A percentile compares a stretch with the other conserved stretches of the same genome.
Conservation (phyloP, 2,113 vertebrate genomes). For the Mesembrinibis cayennensis region DNA sequence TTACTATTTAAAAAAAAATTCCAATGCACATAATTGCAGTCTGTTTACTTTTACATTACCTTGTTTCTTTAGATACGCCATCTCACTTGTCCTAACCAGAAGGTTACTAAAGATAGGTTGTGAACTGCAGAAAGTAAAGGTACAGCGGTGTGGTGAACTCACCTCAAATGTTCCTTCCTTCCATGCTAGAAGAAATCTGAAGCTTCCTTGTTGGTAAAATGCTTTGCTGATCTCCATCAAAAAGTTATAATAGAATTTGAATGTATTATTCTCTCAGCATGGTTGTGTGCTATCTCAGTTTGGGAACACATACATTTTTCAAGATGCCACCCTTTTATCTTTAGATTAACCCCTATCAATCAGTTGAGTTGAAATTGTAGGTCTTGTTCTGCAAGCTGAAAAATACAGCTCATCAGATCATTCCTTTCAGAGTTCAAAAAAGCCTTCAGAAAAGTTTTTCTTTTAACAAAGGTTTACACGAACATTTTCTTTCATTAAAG, state of each 20-base stretch:
- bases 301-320: neutral
- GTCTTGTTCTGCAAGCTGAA: neutral
- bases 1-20: neutral
- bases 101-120: neutral
- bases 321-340: neutral
- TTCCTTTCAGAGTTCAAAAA: neutral
- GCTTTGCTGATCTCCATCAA: neutral
- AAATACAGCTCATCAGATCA: neutral
- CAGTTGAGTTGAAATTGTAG: neutral
- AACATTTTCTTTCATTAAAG: neutral
- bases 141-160: neutral
- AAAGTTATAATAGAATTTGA: neutral
- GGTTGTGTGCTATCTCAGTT: neutral
- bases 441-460: neutral
- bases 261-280: neutral
- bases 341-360: neutral
- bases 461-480: neutral
- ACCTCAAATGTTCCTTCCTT: neutral
- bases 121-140: neutral
- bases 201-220: neutral
- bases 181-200: neutral
- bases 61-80: neutral
- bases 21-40: neutral
- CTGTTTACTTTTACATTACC: neutral
- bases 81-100: neutral